A percentile compares a stretch with the other conserved stretches of the same genome.
Conservation (phyloP, 2,113 vertebrate genomes). For the Neotragus pygmaeus region DNA sequence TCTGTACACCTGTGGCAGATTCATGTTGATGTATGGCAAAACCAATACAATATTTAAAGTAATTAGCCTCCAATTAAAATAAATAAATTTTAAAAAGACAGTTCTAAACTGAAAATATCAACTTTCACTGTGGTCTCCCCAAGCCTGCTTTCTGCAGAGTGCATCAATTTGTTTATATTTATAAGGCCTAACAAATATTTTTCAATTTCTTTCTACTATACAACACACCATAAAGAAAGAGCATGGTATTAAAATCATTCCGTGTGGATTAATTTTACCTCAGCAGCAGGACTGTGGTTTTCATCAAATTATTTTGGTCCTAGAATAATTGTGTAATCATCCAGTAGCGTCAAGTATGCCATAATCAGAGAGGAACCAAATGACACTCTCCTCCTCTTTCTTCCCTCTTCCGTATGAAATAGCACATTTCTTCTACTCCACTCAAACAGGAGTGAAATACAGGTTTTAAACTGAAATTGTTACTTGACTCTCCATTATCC, state of each 20-base stretch:
- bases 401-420: neutral
- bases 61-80: too few species aligned
- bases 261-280: constrained; percentile 48
- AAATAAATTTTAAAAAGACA: neutral
- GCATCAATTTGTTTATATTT: constrained; percentile 44
- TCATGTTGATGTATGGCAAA: too few species aligned
- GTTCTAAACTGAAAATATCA: neutral
- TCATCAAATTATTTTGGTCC: constrained; percentile 60
- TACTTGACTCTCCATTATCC: neutral
- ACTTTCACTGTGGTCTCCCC: neutral
- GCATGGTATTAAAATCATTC: constrained; percentile 33
- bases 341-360: constrained; percentile 16
- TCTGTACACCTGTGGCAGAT: accelerated
- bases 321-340: constrained; percentile 46
- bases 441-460: neutral
- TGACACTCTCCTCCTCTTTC: neutral
- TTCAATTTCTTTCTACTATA: constrained; percentile 45
- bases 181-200: neutral
- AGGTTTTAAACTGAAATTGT: constrained; percentile 2
- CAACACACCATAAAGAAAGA: constrained; percentile 14
- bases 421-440: constrained; percentile 30
- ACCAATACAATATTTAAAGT: too few species aligned
- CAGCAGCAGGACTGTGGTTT: neutral
- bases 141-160: neutral
- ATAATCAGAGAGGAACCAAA: constrained; percentile 6